Evolutionary conservation across 2,797 vertebrate genomes (phyloP), one percentile per base, ranked within the genome.

Genomic region (Florisuga fusca): DNA sequence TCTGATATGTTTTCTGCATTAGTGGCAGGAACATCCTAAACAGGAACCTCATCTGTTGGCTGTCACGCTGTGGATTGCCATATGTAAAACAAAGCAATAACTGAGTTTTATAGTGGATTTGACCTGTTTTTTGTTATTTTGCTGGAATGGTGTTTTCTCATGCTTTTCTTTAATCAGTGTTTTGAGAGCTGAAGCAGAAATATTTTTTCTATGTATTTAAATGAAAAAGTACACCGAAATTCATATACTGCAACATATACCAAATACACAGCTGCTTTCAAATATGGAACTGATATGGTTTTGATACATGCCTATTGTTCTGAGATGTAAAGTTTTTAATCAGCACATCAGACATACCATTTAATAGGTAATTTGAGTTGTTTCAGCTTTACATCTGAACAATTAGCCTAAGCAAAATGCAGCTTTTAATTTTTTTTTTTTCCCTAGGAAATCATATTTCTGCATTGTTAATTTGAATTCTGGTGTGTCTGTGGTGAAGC

Each of bases 381-480:
- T 55, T 67, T 78, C 51, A 75, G 46, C 38, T 69, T 75, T 68
- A 27, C 9, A 59, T 41, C 38, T 4, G 1, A 67, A 55, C 33
- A 15, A 21, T 22, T 78, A 89, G 53, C 23, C 45, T 88, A 83
- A 84, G 50, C 19, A 14, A 54, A 58, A 25, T 4, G 21, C 82
- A 90, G 68, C 11, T 12, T 41, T 41, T 38, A 12, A 38, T 41
- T 41, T 41, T 41, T 38, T 38, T 38, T 86, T 80, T 57, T 71
- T 64, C 38, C 41, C 46, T 34, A 29, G 33, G 33, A 77, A 83
- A 25, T 79, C 15, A 17, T 90, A 81, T 89, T 86, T 23, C 72
- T 85, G 78, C 54, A 38, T 51, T 77, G 68, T 82, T 93, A 66
- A 85, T 94, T 81, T 92, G 79, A 93, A 72, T 89, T 72, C 82